Percentiles rank a stretch among this genome's conserved stretches.
phyloP scores from a whole-genome alignment of 2,113 vertebrate species.

The Malurus alboscapulatus region DNA sequence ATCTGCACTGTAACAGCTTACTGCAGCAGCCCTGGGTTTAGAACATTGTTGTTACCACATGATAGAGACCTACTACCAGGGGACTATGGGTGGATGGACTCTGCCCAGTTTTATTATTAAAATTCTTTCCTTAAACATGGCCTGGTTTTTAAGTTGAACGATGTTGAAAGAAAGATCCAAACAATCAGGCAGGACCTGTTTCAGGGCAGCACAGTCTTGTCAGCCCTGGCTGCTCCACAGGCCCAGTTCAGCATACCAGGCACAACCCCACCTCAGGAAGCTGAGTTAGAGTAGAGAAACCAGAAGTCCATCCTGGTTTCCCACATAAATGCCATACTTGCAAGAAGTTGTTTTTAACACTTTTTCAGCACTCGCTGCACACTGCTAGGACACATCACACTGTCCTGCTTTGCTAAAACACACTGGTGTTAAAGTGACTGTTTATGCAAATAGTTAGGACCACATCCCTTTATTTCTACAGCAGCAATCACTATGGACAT shows the following conservation, averaged over 20 bases:
- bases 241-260: background rate
- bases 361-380: background rate
- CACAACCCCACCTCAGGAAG: background rate
- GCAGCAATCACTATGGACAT: background rate
- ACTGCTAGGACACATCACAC: accelerated
- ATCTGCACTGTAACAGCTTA: background rate
- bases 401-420: background rate
- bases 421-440: accelerated
- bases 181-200: constrained; percentile 48
- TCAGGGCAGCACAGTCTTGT: background rate
- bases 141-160: background rate
- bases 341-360: background rate
- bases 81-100: background rate
- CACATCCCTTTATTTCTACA: background rate
- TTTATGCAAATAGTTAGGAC: background rate
- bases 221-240: background rate
- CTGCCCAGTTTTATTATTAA: constrained; percentile 14
- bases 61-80: background rate
- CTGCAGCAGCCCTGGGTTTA: background rate
- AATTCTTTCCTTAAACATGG: background rate
- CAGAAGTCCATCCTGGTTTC: background rate
- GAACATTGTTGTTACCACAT: background rate
- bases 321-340: background rate
- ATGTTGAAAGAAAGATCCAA: constrained; percentile 37
- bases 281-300: background rate